Percentiles rank a stretch among this genome's conserved stretches.
phyloP scores from a whole-genome alignment of 2,113 vertebrate genomes.

The Scytalopus superciliaris region DNA sequence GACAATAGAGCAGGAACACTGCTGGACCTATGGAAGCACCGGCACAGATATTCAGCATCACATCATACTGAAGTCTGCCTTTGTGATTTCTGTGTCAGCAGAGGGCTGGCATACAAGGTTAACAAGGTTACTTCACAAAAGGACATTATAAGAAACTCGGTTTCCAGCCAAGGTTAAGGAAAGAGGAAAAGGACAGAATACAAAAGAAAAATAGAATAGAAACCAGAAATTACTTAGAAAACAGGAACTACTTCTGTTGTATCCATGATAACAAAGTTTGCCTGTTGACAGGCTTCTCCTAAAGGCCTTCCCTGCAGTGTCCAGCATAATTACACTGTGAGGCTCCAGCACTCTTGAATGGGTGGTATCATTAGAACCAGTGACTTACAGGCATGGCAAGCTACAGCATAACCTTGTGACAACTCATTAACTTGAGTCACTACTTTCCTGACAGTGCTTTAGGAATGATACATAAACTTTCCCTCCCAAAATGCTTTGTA shows the following conservation, averaged over 20 bases:
- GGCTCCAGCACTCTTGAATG: background rate
- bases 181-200: background rate
- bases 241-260: background rate
- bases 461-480: background rate
- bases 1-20: background rate
- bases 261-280: background rate
- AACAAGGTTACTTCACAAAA: background rate
- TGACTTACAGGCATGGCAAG: background rate
- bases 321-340: background rate
- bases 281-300: background rate
- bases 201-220: background rate
- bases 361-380: background rate
- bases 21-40: background rate
- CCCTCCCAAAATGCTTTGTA: background rate
- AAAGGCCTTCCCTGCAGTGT: background rate
- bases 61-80: background rate
- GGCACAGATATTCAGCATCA: background rate
- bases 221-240: background rate
- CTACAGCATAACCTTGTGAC: background rate
- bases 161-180: background rate
- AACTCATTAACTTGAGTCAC: background rate
- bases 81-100: background rate
- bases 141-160: background rate
- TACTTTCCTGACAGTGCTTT: background rate
- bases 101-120: background rate